A percentile compares a stretch with the other conserved stretches of the same genome.
These are phyloP conservation scores for Pentalonia nigronervosa DNA, from an alignment of 1,140 invertebrate species.

Conservation along the genomic window DNA sequence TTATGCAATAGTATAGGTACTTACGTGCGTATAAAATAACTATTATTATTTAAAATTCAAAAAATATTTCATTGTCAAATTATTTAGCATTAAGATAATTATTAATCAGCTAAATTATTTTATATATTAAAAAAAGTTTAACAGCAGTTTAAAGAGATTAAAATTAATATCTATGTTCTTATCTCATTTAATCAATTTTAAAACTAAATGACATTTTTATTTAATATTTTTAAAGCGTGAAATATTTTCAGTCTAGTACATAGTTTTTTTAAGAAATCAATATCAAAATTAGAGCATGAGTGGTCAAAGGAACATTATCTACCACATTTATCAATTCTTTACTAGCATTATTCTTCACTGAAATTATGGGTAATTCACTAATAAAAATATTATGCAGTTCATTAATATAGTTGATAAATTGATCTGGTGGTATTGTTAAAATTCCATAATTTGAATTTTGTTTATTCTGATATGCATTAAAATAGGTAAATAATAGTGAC, in stretches of 20 bases:
- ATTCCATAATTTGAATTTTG: not conserved
- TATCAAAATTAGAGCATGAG: not conserved
- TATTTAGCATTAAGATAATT: no score
- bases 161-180: no score
- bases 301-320: not conserved
- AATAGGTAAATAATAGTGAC: not conserved
- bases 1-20: no score
- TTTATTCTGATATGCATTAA: not conserved
- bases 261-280: not conserved
- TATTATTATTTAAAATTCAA: no score
- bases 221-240: not conserved
- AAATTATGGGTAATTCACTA: no score
- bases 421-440: not conserved
- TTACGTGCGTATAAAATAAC: no score
- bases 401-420: not conserved
- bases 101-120: no score
- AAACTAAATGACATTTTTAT: not conserved
- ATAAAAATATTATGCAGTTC: not conserved
- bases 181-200: no score
- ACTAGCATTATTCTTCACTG: not conserved
- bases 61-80: no score
- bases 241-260: not conserved
- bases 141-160: no score
- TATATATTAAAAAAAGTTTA: no score
- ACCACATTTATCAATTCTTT: not conserved